Conservation (phyloP, 2,797 vertebrate genomes). For the Bovichtus variegatus region DNA sequence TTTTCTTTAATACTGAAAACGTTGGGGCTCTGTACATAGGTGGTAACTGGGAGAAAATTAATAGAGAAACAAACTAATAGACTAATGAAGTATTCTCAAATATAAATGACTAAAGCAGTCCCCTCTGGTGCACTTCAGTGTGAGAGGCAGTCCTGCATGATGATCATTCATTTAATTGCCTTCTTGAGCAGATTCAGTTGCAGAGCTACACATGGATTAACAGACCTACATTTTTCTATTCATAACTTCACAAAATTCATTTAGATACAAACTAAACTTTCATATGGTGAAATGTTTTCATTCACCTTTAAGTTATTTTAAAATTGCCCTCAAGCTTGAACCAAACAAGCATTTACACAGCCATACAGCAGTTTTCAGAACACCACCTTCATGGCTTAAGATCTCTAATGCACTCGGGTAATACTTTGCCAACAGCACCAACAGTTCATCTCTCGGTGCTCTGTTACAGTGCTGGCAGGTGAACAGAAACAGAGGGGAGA, state of each 20-base stretch:
- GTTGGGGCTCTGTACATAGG: not conserved
- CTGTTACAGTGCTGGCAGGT: slow-evolving; percentile 61
- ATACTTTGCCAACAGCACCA: slow-evolving; percentile 46
- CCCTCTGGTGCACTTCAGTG: slow-evolving; percentile 12
- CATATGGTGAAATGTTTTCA: not conserved
- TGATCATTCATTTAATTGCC: slow-evolving; percentile 43
- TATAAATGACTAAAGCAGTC: slow-evolving; percentile 22
- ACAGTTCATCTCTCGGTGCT: slow-evolving; percentile 41
- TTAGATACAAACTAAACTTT: slow-evolving; percentile 13
- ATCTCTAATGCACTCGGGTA: slow-evolving; percentile 36
- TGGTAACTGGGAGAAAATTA: not conserved
- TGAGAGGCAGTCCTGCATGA: slow-evolving; percentile 19
- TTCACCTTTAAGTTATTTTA: slow-evolving; percentile 18
- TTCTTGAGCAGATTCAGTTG: slow-evolving; percentile 18
- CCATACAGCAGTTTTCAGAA: slow-evolving; percentile 3
- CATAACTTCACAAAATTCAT: slow-evolving; percentile 5
- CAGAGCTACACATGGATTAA: not conserved
- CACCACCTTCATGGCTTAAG: slow-evolving; percentile 16
- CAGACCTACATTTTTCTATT: slow-evolving; percentile 8
- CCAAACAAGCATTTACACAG: slow-evolving; percentile 6
- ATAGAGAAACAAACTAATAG: slow-evolving; percentile 1
- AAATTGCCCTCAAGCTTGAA: slow-evolving; percentile 5
- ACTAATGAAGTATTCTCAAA: slow-evolving; percentile 25
- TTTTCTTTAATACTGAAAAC: not conserved
- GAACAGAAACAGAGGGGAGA: slow-evolving; percentile 57